phyloP scores from a whole-genome alignment of 1,140 invertebrate genomes.

The Drosophila lacertosa region DNA sequence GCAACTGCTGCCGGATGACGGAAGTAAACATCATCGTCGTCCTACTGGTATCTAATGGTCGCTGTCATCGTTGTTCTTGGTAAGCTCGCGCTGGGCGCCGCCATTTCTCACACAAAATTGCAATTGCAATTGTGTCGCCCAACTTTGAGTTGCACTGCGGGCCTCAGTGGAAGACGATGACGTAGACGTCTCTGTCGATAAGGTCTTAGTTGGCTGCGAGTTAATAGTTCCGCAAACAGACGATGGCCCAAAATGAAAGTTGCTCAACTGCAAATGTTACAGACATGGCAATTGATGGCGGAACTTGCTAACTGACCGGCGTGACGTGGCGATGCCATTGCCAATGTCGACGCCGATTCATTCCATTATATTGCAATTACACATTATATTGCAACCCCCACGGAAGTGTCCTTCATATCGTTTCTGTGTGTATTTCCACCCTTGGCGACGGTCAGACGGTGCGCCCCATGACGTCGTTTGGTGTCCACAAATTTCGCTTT shows the following conservation, averaged over 20 bases:
- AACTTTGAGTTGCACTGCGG: conserved; percentile 8
- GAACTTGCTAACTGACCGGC: conserved; percentile 52
- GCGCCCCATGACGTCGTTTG: conserved; percentile 55
- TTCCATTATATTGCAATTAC: conserved; percentile 75
- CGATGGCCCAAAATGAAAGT: conserved; percentile 58
- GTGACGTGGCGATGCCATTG: conserved; percentile 17
- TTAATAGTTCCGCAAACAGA: conserved; percentile 68
- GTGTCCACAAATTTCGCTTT: conserved; percentile 57
- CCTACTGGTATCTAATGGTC: conserved; percentile 28
- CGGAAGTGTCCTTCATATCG: conserved; percentile 15
- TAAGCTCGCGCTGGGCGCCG: conserved; percentile 27
- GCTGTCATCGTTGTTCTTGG: conserved; percentile 51
- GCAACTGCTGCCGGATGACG: conserved; percentile 29
- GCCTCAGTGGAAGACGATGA: conserved; percentile 14
- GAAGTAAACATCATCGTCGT: conserved; percentile 28
- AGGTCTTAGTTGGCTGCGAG: conserved; percentile 33
- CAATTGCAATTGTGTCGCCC: conserved; percentile 30
- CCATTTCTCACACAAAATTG: conserved; percentile 12
- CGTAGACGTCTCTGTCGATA: conserved; percentile 34
- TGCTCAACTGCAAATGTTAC: conserved; percentile 52
- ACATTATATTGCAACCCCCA: conserved; percentile 58
- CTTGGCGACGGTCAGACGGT: conserved; percentile 51
- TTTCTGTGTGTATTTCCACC: conserved; percentile 46
- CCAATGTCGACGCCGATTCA: conserved; percentile 8
- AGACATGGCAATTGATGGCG: conserved; percentile 55